Evolutionary conservation across 23 tunicate species (phyloP), one percentile per base, ranked within the genome.

Genomic region (Corella eumyota): DNA sequence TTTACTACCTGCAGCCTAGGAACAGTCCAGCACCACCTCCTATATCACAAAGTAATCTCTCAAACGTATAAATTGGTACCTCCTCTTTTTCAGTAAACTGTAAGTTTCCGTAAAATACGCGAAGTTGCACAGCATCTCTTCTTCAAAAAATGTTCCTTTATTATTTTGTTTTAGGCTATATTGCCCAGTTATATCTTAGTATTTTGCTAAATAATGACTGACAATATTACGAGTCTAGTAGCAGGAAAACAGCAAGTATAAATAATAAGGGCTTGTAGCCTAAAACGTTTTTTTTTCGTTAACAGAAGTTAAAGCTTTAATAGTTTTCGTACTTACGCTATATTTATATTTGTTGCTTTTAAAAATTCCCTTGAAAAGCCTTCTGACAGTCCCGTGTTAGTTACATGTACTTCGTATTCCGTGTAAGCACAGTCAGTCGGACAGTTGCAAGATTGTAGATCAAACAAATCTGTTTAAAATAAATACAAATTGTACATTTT

Each of bases 1-100:
- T n/a, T n/a, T n/a, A 20, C 2, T 54, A 54, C 60, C 60, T 54
- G 60, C 60, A 54, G 27, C 77, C 77, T 0, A 71, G 53, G 2
- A 71, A 71, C 21, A 71, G 49, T n/a, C 77, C 77, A 1, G 77
- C 77, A 0, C 67, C 77, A 2, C 77, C 77, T 57, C 77, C 77
- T 17, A 71, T 45, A 28, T 71, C 77, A 60, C 77, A 71, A 15
- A 71, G 29, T 38, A 71, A 26, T 45, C 60, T 71, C 34, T 71
- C 77, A 11, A 60, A 24, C 20, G 50, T 27, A 35, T 71, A 71
- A 9, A 48, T 60, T 6, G 56, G 26, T 29, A 57, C 77, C 48
- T 54, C 34, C 6, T 54, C 60, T 1, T 27, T 54, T 25, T 22
- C 29, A n/a, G 60, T 54, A 7, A 27, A 54, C 30, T 54, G 25